Base-by-base conservation (phyloP, 1,140 invertebrate species). In the Cryptotermes secundus region DNA sequence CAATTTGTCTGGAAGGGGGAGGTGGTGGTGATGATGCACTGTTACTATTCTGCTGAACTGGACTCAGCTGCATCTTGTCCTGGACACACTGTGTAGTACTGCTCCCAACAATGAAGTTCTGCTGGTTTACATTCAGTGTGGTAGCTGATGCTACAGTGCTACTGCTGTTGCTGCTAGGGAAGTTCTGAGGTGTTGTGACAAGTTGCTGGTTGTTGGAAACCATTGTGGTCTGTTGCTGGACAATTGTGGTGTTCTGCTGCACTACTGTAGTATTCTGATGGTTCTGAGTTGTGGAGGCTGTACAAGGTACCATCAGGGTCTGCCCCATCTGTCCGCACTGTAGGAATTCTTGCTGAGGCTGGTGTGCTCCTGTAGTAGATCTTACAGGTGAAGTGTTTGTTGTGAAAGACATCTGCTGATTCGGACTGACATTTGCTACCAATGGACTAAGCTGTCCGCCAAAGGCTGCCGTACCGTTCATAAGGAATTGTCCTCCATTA, bases 371-470 rank as follows among this genome's bases (percentile, higher is more conserved):
- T 38, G 31, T 90, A 1, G 87, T 86, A 7, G 89, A 90, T 85
- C 93, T 89, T 34, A 93, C 92, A 87, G 93, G 91, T 81, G 91
- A 91, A 31, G 34, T 45, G 59, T 72, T 72, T 24, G 92, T 89
- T 86, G 93, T 94, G 86, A 94, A 94, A 0, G 93, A 93, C 4
- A 93, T 93, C 86, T 93, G 92, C 86, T 93, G 93, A 82, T 93
- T 93, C 0, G 94, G 94, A 88, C 93, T 95, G 3, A 95, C 92
- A 86, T 93, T 95, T 0, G 94, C 93, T 0, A 96, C 91, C 80
- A 96, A 91, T 3, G 95, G 95, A 89, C 95, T 96, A 24, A 96
- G 86, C 87, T 96, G 95, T 1, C 95, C 95, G 24, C 92, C 90
- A 86, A 95, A 94, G 87, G 93, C 92, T 42, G 83, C 34, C 31